Conservation (phyloP, 2,888 invertebrate species). For the Metellina segmentata region DNA sequence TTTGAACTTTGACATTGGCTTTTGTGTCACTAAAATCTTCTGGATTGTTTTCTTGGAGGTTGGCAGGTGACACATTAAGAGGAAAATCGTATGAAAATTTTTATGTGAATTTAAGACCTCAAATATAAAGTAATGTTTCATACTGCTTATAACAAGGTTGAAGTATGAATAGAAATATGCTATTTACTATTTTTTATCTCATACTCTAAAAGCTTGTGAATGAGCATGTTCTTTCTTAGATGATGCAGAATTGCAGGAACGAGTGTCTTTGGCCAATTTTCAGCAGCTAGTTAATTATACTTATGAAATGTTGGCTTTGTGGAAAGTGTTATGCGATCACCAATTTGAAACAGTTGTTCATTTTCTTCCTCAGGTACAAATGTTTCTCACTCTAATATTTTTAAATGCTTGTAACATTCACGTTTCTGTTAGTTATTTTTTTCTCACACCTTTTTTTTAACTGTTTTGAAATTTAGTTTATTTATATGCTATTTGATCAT, state of each 20-base stretch:
- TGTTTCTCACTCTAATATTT: not conserved
- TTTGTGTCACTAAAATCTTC: too few species aligned
- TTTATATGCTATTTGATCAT: too few species aligned
- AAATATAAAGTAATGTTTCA: too few species aligned
- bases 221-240: slow-evolving; percentile 11
- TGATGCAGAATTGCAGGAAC: slow-evolving; percentile 81
- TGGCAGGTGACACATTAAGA: too few species aligned
- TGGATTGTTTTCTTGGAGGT: too few species aligned
- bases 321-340: slow-evolving; percentile 86
- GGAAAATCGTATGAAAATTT: not conserved
- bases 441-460: not conserved
- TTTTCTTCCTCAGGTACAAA: slow-evolving; percentile 80
- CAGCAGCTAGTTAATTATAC: slow-evolving; percentile 82
- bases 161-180: too few species aligned
- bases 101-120: not conserved
- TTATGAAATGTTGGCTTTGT: slow-evolving; percentile 94
- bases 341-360: slow-evolving; percentile 79
- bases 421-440: not conserved
- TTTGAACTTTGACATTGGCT: too few species aligned
- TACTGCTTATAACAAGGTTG: too few species aligned
- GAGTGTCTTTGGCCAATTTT: slow-evolving; percentile 78
- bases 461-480: not conserved
- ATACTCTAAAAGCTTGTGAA: not conserved
- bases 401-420: not conserved
- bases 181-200: not conserved